Evolutionary conservation across 1,140 invertebrate genomes (phyloP), one percentile per base, ranked within the genome.

Genomic region (Pantala flavescens): DNA sequence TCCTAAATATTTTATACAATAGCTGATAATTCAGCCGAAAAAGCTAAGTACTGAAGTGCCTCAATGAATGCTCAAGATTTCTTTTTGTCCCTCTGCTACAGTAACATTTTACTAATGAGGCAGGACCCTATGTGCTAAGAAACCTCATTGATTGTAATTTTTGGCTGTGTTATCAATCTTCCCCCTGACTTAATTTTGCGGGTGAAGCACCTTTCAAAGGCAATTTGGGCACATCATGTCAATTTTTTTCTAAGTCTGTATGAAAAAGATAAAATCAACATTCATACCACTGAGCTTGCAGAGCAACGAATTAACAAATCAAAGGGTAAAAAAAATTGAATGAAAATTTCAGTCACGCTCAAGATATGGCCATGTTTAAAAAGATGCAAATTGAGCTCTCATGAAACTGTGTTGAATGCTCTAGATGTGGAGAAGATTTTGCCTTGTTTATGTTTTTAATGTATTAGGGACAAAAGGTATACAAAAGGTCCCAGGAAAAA

Each of bases 1-100:
- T 63, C 49, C 49, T 19, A 63, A 63, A 63, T 63, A 19, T 63
- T 63, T 63, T 63, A 63, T 21, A 63, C 49, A 63, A 63, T 63
- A 7, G 49, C 49, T 63, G 49, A 63, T 63, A 19, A 63, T 63
- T 63, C 49, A 63, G 49, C 49, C n/a, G 16, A 63, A 63, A 49
- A 63, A 36, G 28, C 28, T 5, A 36, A 63, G 49, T 63, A 63
- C 49, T 63, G 49, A 63, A 63, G 49, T 63, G 49, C 49, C 49
- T 63, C 16, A 19, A 63, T 63, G 12, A 63, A 63, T 63, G 49
- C 49, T 63, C 49, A 63, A 63, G 49, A 19, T 63, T 63, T 63
- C 49, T 21, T 21, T 63, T 63, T 63, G 12, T 7, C 49, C n/a
- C 16, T 63, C 49, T 63, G 49, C 49, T 63, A 12, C 49, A 63